Conservation (phyloP, 1,140 invertebrate species). For the Heliconius congener region DNA sequence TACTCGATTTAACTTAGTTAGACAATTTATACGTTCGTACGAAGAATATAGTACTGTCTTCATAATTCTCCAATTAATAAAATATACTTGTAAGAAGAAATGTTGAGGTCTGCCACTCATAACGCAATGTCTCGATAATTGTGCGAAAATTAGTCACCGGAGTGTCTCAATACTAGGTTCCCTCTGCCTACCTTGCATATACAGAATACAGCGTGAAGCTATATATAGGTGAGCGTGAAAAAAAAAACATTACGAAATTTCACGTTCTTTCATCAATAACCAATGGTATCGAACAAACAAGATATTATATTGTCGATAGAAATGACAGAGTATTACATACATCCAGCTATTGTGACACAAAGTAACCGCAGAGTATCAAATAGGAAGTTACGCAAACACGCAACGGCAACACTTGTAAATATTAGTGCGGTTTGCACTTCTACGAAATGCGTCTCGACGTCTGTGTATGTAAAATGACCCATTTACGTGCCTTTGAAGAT, state of each 20-base stretch:
- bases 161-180: too few relatives aligned
- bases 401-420: conserved; percentile 22
- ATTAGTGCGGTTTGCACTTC: conserved; percentile 23
- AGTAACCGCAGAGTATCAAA: conserved; percentile 27
- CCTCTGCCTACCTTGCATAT: too few relatives aligned
- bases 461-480: conserved; percentile 18
- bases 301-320: conserved; percentile 7
- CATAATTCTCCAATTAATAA: too few relatives aligned
- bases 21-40: too few relatives aligned
- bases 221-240: background rate
- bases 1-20: too few relatives aligned
- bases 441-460: conserved; percentile 29
- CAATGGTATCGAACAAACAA: background rate
- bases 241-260: background rate
- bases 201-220: too few relatives aligned
- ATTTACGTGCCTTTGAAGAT: background rate
- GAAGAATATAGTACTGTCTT: too few relatives aligned
- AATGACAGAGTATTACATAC: background rate
- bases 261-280: background rate
- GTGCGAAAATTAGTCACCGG: too few relatives aligned
- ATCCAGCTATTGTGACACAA: conserved; percentile 11
- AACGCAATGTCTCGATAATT: too few relatives aligned
- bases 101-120: too few relatives aligned
- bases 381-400: conserved; percentile 48
- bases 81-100: too few relatives aligned